These are phyloP conservation scores for Brachycybe producta DNA, from an alignment of 2,888 invertebrate species.

Conservation along the genomic window DNA sequence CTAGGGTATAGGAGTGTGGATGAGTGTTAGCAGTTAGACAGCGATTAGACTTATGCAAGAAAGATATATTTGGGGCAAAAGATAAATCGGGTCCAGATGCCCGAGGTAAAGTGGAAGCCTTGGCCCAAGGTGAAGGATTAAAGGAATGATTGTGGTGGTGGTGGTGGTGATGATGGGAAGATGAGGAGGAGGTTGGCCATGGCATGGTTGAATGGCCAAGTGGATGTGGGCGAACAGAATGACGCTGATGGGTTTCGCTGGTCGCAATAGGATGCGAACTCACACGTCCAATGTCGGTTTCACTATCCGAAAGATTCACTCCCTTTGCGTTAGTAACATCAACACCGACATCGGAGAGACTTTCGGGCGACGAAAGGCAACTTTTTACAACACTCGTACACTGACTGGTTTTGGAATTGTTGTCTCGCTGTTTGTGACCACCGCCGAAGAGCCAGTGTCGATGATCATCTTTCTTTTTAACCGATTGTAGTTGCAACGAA, in stretches of 20 bases:
- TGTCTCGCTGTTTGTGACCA: neutral
- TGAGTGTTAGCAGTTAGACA: neutral
- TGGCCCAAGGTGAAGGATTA: constrained; percentile 1
- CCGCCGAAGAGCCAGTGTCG: constrained; percentile 10
- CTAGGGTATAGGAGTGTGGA: constrained; percentile 11
- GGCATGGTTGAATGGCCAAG: too few relatives aligned
- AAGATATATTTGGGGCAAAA: constrained; percentile 20
- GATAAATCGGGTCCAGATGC: constrained; percentile 5
- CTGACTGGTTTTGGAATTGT: neutral
- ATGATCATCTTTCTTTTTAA: constrained; percentile 1
- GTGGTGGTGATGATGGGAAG: too few relatives aligned
- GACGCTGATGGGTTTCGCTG: neutral
- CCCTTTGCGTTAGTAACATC: constrained; percentile 10
- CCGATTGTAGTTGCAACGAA: constrained; percentile 12
- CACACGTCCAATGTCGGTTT: neutral
- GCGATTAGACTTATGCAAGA: constrained; percentile 17
- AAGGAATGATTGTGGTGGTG: neutral
- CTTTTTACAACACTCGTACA: constrained; percentile 1
- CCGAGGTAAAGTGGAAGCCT: constrained; percentile 20
- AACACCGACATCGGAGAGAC: neutral
- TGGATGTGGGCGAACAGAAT: neutral
- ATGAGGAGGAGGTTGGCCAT: too few relatives aligned
- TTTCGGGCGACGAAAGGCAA: constrained; percentile 5
- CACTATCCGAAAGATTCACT: constrained; percentile 12
- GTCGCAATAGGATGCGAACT: neutral